Evolutionary conservation across 2,113 vertebrate species (phyloP).

Genomic region (Charadrius vociferus): DNA sequence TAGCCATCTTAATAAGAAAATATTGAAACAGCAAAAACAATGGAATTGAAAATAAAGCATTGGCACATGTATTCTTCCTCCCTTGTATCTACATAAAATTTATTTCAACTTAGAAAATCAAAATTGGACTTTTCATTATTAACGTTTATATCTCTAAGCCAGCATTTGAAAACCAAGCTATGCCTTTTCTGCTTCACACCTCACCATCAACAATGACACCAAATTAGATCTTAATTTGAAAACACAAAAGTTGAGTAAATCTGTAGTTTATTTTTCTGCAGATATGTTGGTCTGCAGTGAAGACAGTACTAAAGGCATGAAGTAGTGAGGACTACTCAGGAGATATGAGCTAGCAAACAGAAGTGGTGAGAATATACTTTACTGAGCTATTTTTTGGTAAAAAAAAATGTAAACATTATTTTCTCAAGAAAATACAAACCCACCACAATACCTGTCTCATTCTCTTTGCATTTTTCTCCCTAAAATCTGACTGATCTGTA

Average conservation of each 20-base stretch:
- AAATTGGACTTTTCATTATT: neutral
- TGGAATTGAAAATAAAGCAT: neutral
- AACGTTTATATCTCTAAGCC: neutral
- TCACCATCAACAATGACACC: neutral
- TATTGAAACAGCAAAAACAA: neutral
- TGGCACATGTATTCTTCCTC: neutral
- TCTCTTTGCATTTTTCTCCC: neutral
- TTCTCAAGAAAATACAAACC: neutral
- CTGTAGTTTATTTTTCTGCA: neutral
- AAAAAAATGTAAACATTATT: neutral
- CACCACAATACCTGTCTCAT: neutral
- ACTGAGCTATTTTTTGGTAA: neutral
- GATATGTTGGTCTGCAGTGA: neutral
- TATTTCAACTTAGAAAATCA: neutral
- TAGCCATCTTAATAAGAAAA: neutral
- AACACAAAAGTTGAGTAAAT: neutral
- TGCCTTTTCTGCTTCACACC: neutral
- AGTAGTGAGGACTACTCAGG: neutral
- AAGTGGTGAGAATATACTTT: neutral
- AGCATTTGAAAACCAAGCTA: neutral
- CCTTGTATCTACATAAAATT: neutral
- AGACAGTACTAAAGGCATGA: neutral
- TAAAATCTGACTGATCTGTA: neutral
- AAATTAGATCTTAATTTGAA: neutral
- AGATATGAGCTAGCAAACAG: neutral